Conservation (phyloP, 2,797 vertebrate species). For the Danio tinwini region DNA sequence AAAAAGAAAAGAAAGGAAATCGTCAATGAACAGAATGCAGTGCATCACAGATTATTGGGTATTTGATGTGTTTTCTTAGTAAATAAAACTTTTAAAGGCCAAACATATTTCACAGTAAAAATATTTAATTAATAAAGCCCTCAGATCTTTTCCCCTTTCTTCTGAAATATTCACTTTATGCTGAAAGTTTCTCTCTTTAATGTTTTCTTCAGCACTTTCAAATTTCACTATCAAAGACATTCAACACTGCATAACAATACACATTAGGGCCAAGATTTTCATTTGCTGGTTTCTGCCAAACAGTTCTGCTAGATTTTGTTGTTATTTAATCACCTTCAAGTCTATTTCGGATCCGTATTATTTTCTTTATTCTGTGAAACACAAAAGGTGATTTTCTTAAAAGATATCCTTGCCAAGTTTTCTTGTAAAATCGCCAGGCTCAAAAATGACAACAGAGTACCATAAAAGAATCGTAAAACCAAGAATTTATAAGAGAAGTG, state of each 20-base stretch:
- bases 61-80: not conserved
- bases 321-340: not conserved
- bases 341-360: not conserved
- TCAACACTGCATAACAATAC: not conserved
- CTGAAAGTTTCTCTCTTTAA: not conserved
- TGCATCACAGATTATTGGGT: not conserved
- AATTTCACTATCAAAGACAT: not conserved
- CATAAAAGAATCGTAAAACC: not conserved
- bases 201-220: not conserved
- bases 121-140: not conserved
- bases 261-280: not conserved
- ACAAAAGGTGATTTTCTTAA: not conserved
- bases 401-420: not conserved
- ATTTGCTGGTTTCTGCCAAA: not conserved
- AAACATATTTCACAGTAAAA: not conserved
- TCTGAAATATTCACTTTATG: not conserved
- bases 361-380: not conserved
- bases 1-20: too few species aligned
- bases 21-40: too few species aligned
- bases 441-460: not conserved
- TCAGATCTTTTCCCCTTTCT: not conserved
- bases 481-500: not conserved
- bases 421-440: not conserved
- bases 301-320: not conserved
- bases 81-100: not conserved